Conservation (phyloP, 1,140 invertebrate genomes). For the Lepidurus packardi region DNA sequence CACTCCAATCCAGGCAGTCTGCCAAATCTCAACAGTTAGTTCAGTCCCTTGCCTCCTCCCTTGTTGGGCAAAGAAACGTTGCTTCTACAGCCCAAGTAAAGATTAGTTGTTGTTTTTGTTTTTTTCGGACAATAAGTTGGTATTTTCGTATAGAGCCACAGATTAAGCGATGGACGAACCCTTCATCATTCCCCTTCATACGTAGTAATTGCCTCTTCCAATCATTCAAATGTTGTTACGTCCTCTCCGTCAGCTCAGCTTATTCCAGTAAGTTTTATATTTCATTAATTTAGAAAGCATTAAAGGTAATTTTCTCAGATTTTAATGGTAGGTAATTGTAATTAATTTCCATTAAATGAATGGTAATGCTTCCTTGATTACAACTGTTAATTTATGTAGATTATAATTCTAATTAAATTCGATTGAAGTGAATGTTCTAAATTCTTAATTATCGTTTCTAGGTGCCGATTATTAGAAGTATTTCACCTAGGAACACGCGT, state of each 20-base stretch:
- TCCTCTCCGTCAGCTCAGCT: neutral
- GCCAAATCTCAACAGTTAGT: neutral
- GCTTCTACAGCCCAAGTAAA: neutral
- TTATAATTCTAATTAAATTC: too few relatives aligned
- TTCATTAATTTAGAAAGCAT: too few relatives aligned
- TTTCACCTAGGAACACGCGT: neutral
- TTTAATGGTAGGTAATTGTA: too few relatives aligned
- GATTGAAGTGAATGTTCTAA: too few relatives aligned
- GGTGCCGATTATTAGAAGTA: neutral
- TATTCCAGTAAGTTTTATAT: too few relatives aligned
- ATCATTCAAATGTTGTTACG: neutral
- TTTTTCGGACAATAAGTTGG: neutral
- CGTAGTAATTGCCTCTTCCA: neutral
- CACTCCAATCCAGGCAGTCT: constrained; percentile 27
- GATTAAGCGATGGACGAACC: neutral
- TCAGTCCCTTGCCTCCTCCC: neutral
- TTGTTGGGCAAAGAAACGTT: neutral
- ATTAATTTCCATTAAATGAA: too few relatives aligned
- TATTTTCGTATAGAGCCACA: neutral
- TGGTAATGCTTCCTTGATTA: too few relatives aligned
- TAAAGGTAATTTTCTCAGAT: too few relatives aligned
- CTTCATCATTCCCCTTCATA: neutral
- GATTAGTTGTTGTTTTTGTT: neutral
- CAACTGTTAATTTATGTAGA: too few relatives aligned
- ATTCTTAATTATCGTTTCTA: neutral